These are phyloP conservation scores for Microhierax caerulescens DNA, from an alignment of 2,797 vertebrate species.

Conservation along the genomic window DNA sequence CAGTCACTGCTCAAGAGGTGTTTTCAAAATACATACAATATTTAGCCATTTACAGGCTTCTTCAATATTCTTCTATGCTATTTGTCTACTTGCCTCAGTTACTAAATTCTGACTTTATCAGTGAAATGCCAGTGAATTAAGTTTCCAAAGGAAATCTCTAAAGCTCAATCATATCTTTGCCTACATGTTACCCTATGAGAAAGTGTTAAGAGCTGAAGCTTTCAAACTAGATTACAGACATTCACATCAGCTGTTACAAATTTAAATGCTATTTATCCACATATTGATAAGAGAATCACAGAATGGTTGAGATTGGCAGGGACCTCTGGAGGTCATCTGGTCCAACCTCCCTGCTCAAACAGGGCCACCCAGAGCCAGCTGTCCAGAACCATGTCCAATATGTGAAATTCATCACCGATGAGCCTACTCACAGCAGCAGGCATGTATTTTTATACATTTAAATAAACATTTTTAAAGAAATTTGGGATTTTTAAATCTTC, in stretches of 20 bases:
- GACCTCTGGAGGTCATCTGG: background rate
- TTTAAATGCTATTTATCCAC: background rate
- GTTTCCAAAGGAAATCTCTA: background rate
- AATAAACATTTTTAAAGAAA: fast-evolving
- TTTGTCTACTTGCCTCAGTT: background rate
- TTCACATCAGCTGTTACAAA: background rate
- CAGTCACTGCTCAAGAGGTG: background rate
- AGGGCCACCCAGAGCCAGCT: background rate
- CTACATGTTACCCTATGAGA: background rate
- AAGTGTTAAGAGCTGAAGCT: background rate
- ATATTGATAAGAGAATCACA: background rate
- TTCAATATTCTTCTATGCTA: background rate
- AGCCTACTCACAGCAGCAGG: background rate
- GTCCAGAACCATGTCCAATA: background rate
- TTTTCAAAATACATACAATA: background rate
- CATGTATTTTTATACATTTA: background rate
- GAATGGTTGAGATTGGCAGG: background rate
- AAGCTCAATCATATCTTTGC: background rate
- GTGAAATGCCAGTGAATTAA: background rate
- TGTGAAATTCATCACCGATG: background rate
- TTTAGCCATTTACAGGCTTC: background rate
- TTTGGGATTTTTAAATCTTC: background rate
- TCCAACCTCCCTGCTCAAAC: background rate
- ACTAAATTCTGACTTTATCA: background rate
- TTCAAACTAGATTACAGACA: background rate